Conservation (phyloP, 2,113 vertebrate genomes). For the Coreoperca whiteheadi region DNA sequence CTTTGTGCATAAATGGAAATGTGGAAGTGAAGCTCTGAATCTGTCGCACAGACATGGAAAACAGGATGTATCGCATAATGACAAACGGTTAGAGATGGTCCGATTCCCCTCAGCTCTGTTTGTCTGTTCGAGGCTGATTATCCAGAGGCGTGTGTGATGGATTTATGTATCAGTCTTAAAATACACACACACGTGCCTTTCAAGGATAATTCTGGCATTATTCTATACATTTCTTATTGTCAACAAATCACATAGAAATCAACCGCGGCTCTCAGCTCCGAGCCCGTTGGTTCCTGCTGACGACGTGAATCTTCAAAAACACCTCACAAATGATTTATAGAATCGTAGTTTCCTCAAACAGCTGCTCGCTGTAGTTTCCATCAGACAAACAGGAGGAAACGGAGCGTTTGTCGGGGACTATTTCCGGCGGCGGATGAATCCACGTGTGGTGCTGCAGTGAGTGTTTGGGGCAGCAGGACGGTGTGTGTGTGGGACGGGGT, state of each 20-base stretch:
- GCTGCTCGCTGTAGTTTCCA: neutral
- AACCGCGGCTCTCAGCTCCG: neutral
- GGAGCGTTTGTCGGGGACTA: neutral
- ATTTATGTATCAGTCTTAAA: too few relatives aligned
- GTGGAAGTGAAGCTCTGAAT: conserved; percentile 15
- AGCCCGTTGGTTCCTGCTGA: neutral
- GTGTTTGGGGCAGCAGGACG: neutral
- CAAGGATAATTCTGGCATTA: neutral
- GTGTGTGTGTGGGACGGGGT: too few relatives aligned
- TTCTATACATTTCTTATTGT: neutral
- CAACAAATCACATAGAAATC: neutral
- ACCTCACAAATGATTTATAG: neutral
- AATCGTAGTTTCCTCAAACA: neutral
- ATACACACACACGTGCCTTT: too few relatives aligned
- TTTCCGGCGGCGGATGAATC: neutral
- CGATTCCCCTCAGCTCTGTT: neutral
- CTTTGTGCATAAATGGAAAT: conserved; percentile 52
- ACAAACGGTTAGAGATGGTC: neutral
- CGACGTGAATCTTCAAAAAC: neutral
- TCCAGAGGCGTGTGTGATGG: neutral
- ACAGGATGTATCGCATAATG: neutral
- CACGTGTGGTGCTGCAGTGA: neutral
- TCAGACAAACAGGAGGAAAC: neutral
- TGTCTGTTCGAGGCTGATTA: neutral
- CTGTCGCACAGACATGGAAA: neutral